Percentiles rank a stretch among this genome's conserved stretches.
Conservation (phyloP, 2,888 invertebrate species). For the Drosophila tanythrix region DNA sequence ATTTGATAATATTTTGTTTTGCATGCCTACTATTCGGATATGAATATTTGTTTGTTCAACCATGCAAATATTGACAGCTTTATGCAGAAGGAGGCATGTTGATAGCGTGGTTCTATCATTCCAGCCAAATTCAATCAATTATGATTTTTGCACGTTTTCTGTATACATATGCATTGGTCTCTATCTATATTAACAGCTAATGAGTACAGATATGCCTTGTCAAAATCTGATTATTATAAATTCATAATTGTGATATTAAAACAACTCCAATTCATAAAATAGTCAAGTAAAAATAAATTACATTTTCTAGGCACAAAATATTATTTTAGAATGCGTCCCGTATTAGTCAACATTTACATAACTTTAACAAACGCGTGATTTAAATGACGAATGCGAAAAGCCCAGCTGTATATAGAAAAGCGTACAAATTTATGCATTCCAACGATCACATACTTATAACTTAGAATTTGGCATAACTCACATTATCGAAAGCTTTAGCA, state of each 20-base stretch:
- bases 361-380: conserved; percentile 41
- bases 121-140: conserved; percentile 39
- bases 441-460: conserved; percentile 17
- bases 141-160: conserved; percentile 64
- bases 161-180: neutral
- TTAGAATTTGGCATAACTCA: conserved; percentile 7
- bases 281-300: neutral
- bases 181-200: neutral
- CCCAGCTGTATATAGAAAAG: conserved; percentile 22
- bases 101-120: conserved; percentile 42
- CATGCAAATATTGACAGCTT: conserved; percentile 58
- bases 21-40: conserved; percentile 43
- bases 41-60: conserved; percentile 36
- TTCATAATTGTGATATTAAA: neutral
- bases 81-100: conserved; percentile 61
- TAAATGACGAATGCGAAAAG: conserved; percentile 27
- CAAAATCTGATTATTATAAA: neutral
- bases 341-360: conserved; percentile 32
- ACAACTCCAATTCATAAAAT: neutral
- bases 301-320: conserved; percentile 13
- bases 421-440: conserved; percentile 12
- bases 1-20: conserved; percentile 75
- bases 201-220: conserved; percentile 16
- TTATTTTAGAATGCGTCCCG: neutral
- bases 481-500: neutral